Evolutionary conservation across 2,888 invertebrate genomes (phyloP), one percentile per base, ranked within the genome.

Genomic region (Tinea semifulvella): DNA sequence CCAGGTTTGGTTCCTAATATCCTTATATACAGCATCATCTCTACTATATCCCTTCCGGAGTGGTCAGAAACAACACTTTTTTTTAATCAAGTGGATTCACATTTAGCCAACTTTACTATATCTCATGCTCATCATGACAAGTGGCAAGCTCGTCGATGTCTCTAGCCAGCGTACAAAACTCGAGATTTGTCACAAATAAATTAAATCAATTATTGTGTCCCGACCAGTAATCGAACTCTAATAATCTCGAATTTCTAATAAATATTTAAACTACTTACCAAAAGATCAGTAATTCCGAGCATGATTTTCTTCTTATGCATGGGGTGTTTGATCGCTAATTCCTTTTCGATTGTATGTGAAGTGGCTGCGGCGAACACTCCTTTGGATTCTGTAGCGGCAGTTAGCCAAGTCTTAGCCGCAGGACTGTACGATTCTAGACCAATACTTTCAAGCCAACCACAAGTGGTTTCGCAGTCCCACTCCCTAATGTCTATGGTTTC

Each of bases 251-350:
- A 11, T 10, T 10, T n/a, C 27, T 7, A 27, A 4, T 22, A 43
- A 6, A 44, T 11, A 45, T 7, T 7, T 8, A 42, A 8, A 16
- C 8, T 42, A 54, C 61, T 60, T 26, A 82, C 81, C 57, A 85
- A 74, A 18, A 88, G 58, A 56, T 89, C 89, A 6, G 86, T 84
- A 6, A 90, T 67, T 0, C 88, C 89, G 47, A 97, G 73, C 39
- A 91, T 84, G 22, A 99, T 86, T 70, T 98, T 98, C 81, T 98
- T 98, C 50, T 92, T 86, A 61, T 98, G 98, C 56, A 98, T 77
- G 0, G 88, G 83, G 61, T 94, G 89, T 68, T 92, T 93, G 36
- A 94, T 84, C 44, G 86, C 89, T 7, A 95, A 73, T 60, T 94
- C 93, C 59, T 95, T 96, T 66, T 99, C 98, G 27, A 98, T 86